These are phyloP conservation scores for Muscina levida DNA, from an alignment of 2,888 invertebrate genomes.

Conservation along the genomic window DNA sequence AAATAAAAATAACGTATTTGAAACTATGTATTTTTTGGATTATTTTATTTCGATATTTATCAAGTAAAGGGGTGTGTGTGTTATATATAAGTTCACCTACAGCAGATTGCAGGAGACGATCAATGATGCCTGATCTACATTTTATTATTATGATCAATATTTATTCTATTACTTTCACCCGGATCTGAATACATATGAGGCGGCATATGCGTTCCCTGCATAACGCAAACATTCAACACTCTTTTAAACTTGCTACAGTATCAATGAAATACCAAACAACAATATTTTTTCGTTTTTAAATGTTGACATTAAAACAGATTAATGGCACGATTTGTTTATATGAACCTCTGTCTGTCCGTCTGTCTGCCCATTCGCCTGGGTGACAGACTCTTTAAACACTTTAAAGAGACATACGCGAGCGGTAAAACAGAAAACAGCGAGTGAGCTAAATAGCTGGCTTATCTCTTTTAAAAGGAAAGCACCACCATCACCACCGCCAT, in stretches of 20 bases:
- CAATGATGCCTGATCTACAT: too few species aligned
- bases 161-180: too few species aligned
- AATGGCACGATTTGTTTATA: slow-evolving; percentile 46
- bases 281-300: slow-evolving; percentile 44
- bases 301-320: slow-evolving; percentile 54
- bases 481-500: neutral
- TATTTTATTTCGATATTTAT: too few species aligned
- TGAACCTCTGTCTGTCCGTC: slow-evolving; percentile 6
- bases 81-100: too few species aligned
- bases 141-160: too few species aligned
- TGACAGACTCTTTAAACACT: slow-evolving; percentile 9
- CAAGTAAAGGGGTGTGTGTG: too few species aligned
- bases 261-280: slow-evolving; percentile 51
- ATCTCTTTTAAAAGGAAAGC: slow-evolving; percentile 8
- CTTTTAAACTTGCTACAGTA: slow-evolving; percentile 40
- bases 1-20: too few species aligned
- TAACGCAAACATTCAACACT: slow-evolving; percentile 36
- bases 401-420: neutral
- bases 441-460: neutral
- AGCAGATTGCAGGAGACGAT: too few species aligned
- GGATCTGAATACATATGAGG: too few species aligned
- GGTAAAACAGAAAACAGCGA: neutral
- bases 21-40: too few species aligned
- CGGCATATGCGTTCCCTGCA: too few species aligned
- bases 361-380: slow-evolving; percentile 4